Evolutionary conservation across 1,140 invertebrate species (phyloP), one percentile per base, ranked within the genome.

Genomic region (Zaprionus lachaisei): DNA sequence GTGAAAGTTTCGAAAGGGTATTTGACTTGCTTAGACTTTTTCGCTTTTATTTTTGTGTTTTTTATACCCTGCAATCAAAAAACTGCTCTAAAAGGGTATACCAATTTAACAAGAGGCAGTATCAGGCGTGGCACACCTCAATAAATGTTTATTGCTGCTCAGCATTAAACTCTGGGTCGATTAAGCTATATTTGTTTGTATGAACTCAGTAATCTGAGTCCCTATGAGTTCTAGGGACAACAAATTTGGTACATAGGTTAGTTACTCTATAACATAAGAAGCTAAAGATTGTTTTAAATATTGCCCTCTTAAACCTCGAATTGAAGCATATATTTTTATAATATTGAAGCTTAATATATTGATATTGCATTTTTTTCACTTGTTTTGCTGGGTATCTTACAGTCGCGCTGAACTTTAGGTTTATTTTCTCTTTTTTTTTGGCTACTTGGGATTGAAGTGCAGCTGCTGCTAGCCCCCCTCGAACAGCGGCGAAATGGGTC

Each of bases 401-500:
- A 17, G 41, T 47, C 41, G 5, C 5, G 7, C n/a, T n/a, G n/a
- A 17, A 9, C 41, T 47, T 2, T 2, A 47, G 7, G 2, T 47
- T 17, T 3, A 0, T 7, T 17, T 0, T 2, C 41, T 17, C 65
- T 22, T 54, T 41, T 38, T 37, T 44, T 56, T 55, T 56, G 54
- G 44, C 55, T 55, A 69, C 56, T 63, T 51, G 62, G 57, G 14
- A 38, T 14, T 61, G 37, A 72, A 77, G 64, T 72, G 71, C 82
- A 81, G 51, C 74, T 69, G 65, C 57, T 49, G 37, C n/a, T 20
- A n/a, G 2, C 28, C 44, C 26, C 17, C 47, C 47, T 49, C 47
- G 24, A 44, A 51, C 14, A 37, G 34, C 37, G 12, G 4, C 54
- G 80, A 86, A 85, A 82, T 80, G 84, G 78, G 80, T 80, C 77